Base-by-base conservation (phyloP, 2,888 invertebrate species). In the Dasypolia templi region DNA sequence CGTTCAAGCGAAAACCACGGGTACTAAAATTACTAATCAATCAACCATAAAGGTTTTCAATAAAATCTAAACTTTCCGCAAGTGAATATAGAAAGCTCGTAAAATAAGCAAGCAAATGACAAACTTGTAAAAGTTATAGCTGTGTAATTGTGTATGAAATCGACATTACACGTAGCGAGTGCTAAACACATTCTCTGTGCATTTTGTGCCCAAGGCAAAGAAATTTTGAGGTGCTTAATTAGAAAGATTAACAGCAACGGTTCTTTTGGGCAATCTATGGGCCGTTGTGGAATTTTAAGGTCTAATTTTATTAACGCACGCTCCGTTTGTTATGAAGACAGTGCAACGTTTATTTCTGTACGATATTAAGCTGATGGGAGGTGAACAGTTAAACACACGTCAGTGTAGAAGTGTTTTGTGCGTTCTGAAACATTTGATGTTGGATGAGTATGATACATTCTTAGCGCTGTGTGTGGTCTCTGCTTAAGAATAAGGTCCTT, bases 201-300 rank as follows among this genome's bases (percentile, higher is more conserved):
- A 74, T 86, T 81, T 77, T 82, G 71, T 73, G 81, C 83, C 72
- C 44, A 59, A 79, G 81, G 80, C 85, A 79, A 85, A 80, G 87
- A 83, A 81, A 82, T 82, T 71, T 83, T 81, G 86, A 73, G 88
- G 83, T 78, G 84, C 72, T 86, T 90, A 90, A 92, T 92, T 89
- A 87, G 83, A 82, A 86, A 87, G 83, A 87, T 86, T 87, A 86
- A 86, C 84, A 70, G 81, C 79, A 86, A 87, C 82, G 87, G 87
- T 82, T 75, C 61, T 71, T 77, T 80, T 85, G 84, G 86, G 84
- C 84, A 79, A 77, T 79, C 67, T 70, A 71, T 70, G 65, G 22
- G 42, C 55, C n/a, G 62, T 72, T 70, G 76, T 66, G 77, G 83
- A 81, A 85, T 81, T 80, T 66, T 75, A 81, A 76, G 85, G 71